These are phyloP conservation scores for Diabrotica virgifera DNA, from an alignment of 1,140 invertebrate genomes.

Conservation along the genomic window DNA sequence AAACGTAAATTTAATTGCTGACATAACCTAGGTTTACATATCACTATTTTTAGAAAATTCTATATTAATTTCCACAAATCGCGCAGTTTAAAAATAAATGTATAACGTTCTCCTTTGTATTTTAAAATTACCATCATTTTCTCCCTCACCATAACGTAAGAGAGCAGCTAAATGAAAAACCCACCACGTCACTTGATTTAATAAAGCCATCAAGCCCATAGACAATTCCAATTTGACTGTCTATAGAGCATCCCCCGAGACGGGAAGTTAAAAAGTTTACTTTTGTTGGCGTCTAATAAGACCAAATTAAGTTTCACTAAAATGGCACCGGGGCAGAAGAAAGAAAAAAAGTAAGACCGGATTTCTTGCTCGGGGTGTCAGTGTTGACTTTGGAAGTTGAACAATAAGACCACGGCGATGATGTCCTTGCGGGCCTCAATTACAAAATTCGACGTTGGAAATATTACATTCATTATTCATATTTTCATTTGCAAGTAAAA, in stretches of 20 bases:
- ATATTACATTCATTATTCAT: slow-evolving; percentile 23
- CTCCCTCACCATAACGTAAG: neutral
- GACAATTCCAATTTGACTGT: slow-evolving; percentile 22
- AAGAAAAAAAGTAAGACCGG: slow-evolving; percentile 13
- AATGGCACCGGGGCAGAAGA: slow-evolving; percentile 9
- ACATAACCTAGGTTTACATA: too few species aligned
- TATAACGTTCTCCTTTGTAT: too few species aligned
- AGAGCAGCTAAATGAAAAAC: slow-evolving; percentile 9
- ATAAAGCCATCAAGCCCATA: slow-evolving; percentile 19
- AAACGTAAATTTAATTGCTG: too few species aligned
- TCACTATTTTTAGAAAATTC: too few species aligned
- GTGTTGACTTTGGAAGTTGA: slow-evolving; percentile 18
- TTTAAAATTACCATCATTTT: neutral
- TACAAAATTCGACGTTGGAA: slow-evolving; percentile 19
- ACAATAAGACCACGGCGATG: slow-evolving; percentile 6
- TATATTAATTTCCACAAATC: too few species aligned
- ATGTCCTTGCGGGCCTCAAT: slow-evolving; percentile 20
- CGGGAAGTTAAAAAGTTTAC: slow-evolving; percentile 20
- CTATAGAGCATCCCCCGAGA: slow-evolving; percentile 17
- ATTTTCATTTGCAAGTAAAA: slow-evolving; percentile 23
- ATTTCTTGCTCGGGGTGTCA: slow-evolving; percentile 18
- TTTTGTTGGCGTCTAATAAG: slow-evolving; percentile 16
- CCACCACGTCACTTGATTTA: slow-evolving; percentile 15
- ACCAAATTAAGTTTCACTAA: slow-evolving; percentile 21
- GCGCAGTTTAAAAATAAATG: too few species aligned